phyloP scores from a whole-genome alignment of 2,888 invertebrate genomes.

The Erebia palarica region DNA sequence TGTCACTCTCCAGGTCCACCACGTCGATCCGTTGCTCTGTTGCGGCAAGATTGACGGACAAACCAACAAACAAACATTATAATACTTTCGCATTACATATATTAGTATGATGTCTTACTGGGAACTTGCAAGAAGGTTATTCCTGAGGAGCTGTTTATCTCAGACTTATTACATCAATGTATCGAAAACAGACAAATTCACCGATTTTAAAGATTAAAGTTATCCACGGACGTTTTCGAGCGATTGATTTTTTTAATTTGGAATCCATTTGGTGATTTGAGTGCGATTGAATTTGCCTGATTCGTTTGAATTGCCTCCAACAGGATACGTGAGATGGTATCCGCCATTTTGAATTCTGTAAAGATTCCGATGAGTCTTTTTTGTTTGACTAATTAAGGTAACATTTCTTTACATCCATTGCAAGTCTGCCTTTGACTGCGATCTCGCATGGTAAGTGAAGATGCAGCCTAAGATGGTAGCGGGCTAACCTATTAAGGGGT shows the following conservation, averaged over 20 bases:
- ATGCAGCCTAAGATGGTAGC: too few species aligned
- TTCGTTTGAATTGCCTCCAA: constrained; percentile 24
- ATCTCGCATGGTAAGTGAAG: too few species aligned
- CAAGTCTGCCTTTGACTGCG: too few species aligned
- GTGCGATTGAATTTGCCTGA: constrained; percentile 22
- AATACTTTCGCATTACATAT: too few species aligned
- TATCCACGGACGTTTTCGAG: constrained; percentile 32
- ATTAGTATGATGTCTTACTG: too few species aligned
- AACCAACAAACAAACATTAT: too few species aligned
- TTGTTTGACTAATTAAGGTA: not conserved
- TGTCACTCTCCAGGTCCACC: too few species aligned
- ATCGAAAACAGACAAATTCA: constrained; percentile 32
- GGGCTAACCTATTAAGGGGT: too few species aligned
- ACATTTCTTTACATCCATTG: too few species aligned
- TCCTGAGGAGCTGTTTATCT: not conserved
- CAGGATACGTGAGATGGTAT: constrained; percentile 13
- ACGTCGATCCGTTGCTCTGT: too few species aligned
- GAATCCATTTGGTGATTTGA: constrained; percentile 15
- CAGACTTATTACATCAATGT: not conserved
- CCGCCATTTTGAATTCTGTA: constrained; percentile 16
- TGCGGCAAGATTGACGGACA: too few species aligned
- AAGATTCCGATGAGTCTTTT: not conserved
- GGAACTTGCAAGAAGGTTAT: too few species aligned
- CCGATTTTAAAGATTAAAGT: constrained; percentile 35
- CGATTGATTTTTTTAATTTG: constrained; percentile 35